A percentile compares a stretch with the other conserved stretches of the same genome.
phyloP scores from a whole-genome alignment of 2,888 invertebrate genomes.

The Beris morrisii region DNA sequence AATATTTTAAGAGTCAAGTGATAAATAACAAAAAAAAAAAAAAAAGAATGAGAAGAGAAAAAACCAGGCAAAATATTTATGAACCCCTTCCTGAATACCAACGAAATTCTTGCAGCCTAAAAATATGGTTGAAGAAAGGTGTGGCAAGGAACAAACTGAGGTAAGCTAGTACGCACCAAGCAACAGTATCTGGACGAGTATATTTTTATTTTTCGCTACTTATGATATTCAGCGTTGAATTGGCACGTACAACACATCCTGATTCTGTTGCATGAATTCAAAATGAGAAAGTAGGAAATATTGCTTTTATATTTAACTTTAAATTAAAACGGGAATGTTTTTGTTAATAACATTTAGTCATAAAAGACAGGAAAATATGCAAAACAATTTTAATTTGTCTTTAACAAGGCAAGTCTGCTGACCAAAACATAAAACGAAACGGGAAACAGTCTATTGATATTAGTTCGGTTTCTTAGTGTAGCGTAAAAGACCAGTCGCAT shows the following conservation, averaged over 20 bases:
- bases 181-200: not conserved
- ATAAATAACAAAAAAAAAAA: constrained; percentile 23
- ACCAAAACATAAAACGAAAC: too few species aligned
- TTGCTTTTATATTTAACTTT: too few species aligned
- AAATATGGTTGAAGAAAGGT: constrained; percentile 8
- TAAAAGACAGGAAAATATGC: too few species aligned
- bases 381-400: too few species aligned
- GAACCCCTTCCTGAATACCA: constrained; percentile 11
- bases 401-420: too few species aligned
- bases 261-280: constrained; percentile 16
- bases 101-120: constrained; percentile 12
- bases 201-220: constrained; percentile 3
- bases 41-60: constrained; percentile 2
- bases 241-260: constrained; percentile 21
- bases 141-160: not conserved
- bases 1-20: constrained; percentile 31
- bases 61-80: constrained; percentile 22
- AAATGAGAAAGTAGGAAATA: constrained; percentile 4
- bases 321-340: too few species aligned
- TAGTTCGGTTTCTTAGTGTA: too few species aligned
- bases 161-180: constrained; percentile 8
- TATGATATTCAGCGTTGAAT: constrained; percentile 10
- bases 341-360: too few species aligned
- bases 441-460: too few species aligned
- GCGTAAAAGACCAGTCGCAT: too few species aligned